Evolutionary conservation across 2,113 vertebrate species (phyloP).

Genomic region (Haliaeetus leucogaster): DNA sequence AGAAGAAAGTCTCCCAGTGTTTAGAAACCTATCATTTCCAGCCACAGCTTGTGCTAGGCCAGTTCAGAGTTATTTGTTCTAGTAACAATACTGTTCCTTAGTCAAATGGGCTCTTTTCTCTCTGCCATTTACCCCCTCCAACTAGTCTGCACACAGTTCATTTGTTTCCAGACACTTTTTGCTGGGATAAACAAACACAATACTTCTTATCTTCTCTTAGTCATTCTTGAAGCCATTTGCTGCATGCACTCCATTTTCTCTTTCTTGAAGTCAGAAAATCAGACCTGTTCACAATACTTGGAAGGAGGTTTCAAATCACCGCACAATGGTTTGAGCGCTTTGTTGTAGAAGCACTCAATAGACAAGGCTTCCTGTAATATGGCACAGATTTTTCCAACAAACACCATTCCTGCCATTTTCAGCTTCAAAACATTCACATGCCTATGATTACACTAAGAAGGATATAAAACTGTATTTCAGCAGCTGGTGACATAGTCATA

Average conservation of each 20-base stretch:
- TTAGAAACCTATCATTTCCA: background rate
- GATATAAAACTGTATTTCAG: background rate
- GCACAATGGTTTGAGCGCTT: background rate
- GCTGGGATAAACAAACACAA: background rate
- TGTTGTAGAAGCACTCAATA: rapidly evolving
- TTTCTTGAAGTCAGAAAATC: background rate
- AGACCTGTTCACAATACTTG: background rate
- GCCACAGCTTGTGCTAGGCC: background rate
- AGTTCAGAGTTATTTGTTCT: background rate
- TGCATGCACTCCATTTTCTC: background rate
- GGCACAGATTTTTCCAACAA: background rate
- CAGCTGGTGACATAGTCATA: background rate
- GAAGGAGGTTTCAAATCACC: background rate
- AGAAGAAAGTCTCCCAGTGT: background rate
- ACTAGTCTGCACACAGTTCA: background rate
- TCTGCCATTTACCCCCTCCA: background rate
- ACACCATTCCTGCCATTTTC: background rate
- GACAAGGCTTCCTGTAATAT: background rate
- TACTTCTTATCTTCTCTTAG: background rate
- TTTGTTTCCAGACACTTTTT: background rate
- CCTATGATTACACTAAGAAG: background rate
- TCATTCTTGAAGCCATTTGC: background rate
- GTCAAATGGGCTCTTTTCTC: background rate
- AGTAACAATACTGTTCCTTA: background rate
- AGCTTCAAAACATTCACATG: background rate